Conservation (phyloP, 2,113 vertebrate genomes). For the Scopus umbretta region DNA sequence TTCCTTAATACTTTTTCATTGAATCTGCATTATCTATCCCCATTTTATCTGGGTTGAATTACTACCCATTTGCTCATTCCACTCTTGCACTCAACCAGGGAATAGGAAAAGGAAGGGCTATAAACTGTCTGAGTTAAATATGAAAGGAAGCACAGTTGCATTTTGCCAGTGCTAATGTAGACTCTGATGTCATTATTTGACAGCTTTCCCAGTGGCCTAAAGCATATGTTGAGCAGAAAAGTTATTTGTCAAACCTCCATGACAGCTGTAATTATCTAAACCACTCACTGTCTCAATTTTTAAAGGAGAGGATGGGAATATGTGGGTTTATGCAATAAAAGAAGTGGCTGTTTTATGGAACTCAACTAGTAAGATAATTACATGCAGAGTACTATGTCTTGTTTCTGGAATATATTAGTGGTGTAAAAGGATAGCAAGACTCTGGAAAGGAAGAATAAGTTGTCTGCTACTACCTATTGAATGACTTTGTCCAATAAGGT, state of each 20-base stretch:
- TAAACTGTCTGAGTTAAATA: not conserved
- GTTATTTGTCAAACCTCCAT: not conserved
- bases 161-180: not conserved
- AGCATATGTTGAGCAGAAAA: not conserved
- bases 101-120: not conserved
- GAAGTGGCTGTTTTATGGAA: not conserved
- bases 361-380: not conserved
- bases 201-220: slow-evolving; percentile 37
- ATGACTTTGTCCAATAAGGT: not conserved
- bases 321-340: not conserved
- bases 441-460: not conserved
- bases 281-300: not conserved
- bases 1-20: not conserved
- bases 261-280: slow-evolving; percentile 29
- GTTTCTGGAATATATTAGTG: slow-evolving; percentile 8
- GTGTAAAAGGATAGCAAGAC: not conserved
- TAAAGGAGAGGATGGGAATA: not conserved
- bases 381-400: not conserved
- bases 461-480: not conserved
- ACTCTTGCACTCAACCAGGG: not conserved
- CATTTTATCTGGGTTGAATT: not conserved
- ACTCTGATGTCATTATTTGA: slow-evolving; percentile 32
- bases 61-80: not conserved
- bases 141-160: not conserved
- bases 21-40: not conserved